Percentiles rank a stretch among this genome's conserved stretches.
Conservation (phyloP, 2,113 vertebrate species). For the Laticauda colubrina region DNA sequence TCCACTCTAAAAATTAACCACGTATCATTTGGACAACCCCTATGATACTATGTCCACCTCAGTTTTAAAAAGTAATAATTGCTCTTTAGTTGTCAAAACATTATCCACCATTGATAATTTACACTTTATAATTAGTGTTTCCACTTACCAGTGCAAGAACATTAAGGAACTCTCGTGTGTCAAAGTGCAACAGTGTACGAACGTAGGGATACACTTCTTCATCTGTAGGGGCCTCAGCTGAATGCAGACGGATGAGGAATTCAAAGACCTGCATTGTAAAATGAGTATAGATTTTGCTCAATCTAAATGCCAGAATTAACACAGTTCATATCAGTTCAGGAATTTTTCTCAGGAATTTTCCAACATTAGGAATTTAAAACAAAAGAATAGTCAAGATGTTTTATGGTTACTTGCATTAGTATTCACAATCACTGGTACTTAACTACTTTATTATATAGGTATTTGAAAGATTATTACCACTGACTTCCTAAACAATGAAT, state of each 20-base stretch:
- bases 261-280: conserved; percentile 85
- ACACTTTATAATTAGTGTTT: not conserved
- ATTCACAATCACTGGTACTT: not conserved
- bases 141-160: conserved; percentile 91
- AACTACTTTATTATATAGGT: not conserved
- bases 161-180: conserved; percentile 95
- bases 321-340: not conserved
- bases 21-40: not conserved
- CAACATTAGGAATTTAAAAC: not conserved
- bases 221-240: conserved; percentile 78
- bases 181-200: conserved; percentile 90
- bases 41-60: not conserved
- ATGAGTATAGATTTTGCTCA: not conserved
- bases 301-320: not conserved
- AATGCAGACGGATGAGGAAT: conserved; percentile 93
- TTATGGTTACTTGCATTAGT: not conserved
- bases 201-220: conserved; percentile 91
- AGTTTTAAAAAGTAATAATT: not conserved
- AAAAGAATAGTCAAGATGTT: not conserved
- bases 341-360: not conserved
- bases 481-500: not conserved
- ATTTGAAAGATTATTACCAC: not conserved
- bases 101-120: not conserved
- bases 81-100: not conserved
- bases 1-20: not conserved